Base-by-base conservation (phyloP, 2,113 vertebrate genomes). In the Hypanus sabinus region DNA sequence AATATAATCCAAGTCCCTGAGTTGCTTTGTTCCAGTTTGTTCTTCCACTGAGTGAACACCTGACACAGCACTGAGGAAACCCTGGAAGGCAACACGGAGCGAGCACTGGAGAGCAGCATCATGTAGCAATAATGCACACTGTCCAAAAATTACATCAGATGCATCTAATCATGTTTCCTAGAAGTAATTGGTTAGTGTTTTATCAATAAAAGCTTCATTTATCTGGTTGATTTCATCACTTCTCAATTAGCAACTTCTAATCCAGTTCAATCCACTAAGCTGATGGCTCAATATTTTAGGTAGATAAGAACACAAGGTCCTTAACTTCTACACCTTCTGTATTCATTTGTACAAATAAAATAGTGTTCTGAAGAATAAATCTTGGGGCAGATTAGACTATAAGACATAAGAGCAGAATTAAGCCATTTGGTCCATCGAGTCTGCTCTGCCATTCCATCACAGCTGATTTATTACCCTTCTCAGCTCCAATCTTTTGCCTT, bases 201-300 rank as follows among this genome's bases (percentile, higher is more conserved):
- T 24, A 92, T 92, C 88, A 92, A 92, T 92, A 92, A 70, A 62
- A 91, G 33, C 70, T 71, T 70, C 88, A 62, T 65, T 68, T 92
- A 92, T 92, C 88, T 92, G 36, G 88, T 92, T 92, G 68, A 68
- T 70, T 38, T 16, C 2, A 92, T 92, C 62, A 71, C 16, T 92
- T 92, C 70, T 70, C 65, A 92, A 92, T 92, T 92, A 92, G n/a
- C 70, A 36, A 92, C 88, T 24, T 36, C 62, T 91, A 91, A 92
- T 92, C 62, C 65, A 70, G 88, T 71, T n/a, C 1, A 92, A 36
- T 38, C 62, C 88, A 92, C 70, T 70, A 70, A 71, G 33, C n/a
- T 92, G 65, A 92, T 92, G 33, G 27, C n/a, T 92, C 88, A 92
- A 92, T 92, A 92, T 71, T 68, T 92, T 38, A 70, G 68, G 36